Evolutionary conservation across 2,113 vertebrate species (phyloP).

Genomic region (Sceloporus undulatus): DNA sequence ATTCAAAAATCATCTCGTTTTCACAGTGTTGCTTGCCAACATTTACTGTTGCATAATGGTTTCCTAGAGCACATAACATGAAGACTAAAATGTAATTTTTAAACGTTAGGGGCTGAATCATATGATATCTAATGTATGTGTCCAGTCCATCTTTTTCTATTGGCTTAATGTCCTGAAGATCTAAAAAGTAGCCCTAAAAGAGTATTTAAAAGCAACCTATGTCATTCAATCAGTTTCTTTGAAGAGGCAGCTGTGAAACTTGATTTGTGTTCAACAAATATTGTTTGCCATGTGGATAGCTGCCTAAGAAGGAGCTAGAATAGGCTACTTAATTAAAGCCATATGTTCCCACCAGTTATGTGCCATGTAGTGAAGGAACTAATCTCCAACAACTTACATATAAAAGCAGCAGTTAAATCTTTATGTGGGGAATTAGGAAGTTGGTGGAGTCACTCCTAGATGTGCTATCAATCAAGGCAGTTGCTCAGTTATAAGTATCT

Average conservation of each 20-base stretch:
- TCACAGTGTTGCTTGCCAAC: constrained; percentile 20
- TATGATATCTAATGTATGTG: constrained; percentile 29
- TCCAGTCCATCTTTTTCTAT: constrained; percentile 42
- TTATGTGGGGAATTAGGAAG: constrained; percentile 56
- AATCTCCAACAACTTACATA: constrained; percentile 71
- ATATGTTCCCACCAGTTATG: constrained; percentile 75
- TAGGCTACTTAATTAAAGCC: constrained; percentile 80
- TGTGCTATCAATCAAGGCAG: neutral
- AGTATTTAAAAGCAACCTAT: constrained; percentile 69
- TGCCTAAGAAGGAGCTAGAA: constrained; percentile 79
- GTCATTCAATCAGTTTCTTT: constrained; percentile 77
- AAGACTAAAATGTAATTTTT: constrained; percentile 9
- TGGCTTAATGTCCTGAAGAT: constrained; percentile 57
- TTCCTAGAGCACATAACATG: constrained; percentile 22
- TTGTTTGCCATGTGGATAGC: constrained; percentile 76
- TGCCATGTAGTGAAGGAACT: constrained; percentile 69
- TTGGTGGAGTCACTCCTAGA: constrained; percentile 54
- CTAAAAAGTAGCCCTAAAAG: constrained; percentile 65
- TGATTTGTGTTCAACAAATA: constrained; percentile 77
- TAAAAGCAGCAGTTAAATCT: constrained; percentile 65
- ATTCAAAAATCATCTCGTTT: constrained; percentile 15
- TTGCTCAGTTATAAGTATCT: neutral
- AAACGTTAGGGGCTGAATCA: neutral
- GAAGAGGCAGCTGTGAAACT: constrained; percentile 78
- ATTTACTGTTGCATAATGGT: constrained; percentile 44